A percentile compares a stretch with the other conserved stretches of the same genome.
phyloP scores from a whole-genome alignment of 2,113 vertebrate genomes.

The Malurus alboscapulatus region DNA sequence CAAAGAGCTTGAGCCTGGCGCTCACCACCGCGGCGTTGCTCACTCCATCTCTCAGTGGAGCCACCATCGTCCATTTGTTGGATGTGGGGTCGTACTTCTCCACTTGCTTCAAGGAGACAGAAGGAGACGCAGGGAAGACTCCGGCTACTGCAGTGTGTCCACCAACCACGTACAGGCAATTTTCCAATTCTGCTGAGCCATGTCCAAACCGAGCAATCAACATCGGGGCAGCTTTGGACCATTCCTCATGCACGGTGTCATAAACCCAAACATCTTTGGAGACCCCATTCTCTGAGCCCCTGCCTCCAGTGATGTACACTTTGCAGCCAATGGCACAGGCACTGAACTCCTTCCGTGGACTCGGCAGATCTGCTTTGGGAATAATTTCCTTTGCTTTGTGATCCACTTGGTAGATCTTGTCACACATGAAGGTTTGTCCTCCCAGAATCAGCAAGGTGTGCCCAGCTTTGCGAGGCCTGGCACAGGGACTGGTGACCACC shows the following conservation, averaged over 20 bases:
- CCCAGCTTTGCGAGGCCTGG: slow-evolving; percentile 89
- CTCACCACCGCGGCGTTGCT: slow-evolving; percentile 95
- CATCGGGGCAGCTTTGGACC: slow-evolving; percentile 95
- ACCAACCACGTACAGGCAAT: slow-evolving; percentile 89
- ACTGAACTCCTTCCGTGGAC: slow-evolving; percentile 93
- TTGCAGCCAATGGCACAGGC: slow-evolving; percentile 94
- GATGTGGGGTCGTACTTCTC: slow-evolving; percentile 85
- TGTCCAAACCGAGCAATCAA: slow-evolving; percentile 93
- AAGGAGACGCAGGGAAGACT: slow-evolving; percentile 90
- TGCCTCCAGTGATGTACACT: slow-evolving; percentile 90
- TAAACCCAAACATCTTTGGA: slow-evolving; percentile 97
- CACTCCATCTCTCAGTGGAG: slow-evolving; percentile 88
- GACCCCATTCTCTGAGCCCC: slow-evolving; percentile 92
- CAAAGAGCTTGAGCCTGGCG: slow-evolving; percentile 89
- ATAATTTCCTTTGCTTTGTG: slow-evolving; percentile 95
- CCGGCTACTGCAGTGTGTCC: slow-evolving; percentile 91
- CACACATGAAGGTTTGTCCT: slow-evolving; percentile 96
- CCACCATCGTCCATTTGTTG: slow-evolving; percentile 94
- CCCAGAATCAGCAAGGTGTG: slow-evolving; percentile 92
- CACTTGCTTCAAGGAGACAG: slow-evolving; percentile 91
- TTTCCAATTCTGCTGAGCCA: slow-evolving; percentile 89
- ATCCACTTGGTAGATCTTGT: slow-evolving; percentile 96
- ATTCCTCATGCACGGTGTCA: slow-evolving; percentile 89
- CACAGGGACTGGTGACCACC: slow-evolving; percentile 87
- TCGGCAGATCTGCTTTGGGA: slow-evolving; percentile 90